Conservation (phyloP, 2,797 vertebrate genomes). For the Enteromius radiatus region DNA sequence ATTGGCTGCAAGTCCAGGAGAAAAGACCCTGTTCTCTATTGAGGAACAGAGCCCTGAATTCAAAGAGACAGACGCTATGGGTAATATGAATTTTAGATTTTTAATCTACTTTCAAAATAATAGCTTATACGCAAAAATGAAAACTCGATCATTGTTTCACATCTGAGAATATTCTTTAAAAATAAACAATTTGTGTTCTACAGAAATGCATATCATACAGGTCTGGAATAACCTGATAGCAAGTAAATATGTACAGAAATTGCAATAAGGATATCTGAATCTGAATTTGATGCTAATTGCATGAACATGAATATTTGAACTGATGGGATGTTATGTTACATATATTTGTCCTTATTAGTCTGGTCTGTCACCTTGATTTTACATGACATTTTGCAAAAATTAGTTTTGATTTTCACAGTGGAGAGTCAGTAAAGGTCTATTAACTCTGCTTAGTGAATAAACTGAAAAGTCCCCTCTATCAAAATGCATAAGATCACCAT, state of each 20-base stretch:
- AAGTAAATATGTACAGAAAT: background rate
- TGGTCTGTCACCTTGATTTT: slow-evolving; percentile 1
- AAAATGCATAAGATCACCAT: slow-evolving; percentile 1
- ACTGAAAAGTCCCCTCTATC: background rate
- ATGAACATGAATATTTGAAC: background rate
- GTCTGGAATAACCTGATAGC: background rate
- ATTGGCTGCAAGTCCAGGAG: slow-evolving; percentile 74
- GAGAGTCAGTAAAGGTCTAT: background rate
- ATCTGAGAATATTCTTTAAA: background rate
- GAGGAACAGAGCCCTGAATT: slow-evolving; percentile 65
- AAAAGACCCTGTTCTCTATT: slow-evolving; percentile 70
- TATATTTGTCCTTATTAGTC: too few relatives aligned
- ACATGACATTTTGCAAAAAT: background rate
- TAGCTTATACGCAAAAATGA: background rate
- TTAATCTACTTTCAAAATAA: background rate
- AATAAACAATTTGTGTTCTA: background rate
- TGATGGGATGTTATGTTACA: background rate
- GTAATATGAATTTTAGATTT: slow-evolving; percentile 63
- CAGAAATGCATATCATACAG: background rate
- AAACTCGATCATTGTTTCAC: background rate
- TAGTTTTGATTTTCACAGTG: background rate
- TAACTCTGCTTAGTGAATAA: background rate
- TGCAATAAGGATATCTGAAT: background rate
- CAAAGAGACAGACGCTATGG: slow-evolving; percentile 70
- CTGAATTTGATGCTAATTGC: background rate